A percentile compares a stretch with the other conserved stretches of the same genome.
These are phyloP conservation scores for Collichthys lucidus DNA, from an alignment of 2,113 vertebrate genomes.

Conservation along the genomic window DNA sequence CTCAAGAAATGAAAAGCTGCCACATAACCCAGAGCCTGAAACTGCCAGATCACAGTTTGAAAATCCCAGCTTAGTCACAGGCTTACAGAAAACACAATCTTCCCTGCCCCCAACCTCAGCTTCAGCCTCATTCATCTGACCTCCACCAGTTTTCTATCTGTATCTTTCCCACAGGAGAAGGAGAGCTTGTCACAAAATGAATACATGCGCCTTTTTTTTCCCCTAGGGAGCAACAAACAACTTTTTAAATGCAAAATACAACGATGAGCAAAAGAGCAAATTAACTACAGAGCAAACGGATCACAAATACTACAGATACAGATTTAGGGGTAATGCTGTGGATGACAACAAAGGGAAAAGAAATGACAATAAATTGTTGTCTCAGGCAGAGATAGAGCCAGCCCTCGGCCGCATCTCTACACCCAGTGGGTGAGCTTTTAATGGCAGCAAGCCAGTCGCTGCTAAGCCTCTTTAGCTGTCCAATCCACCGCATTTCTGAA, in stretches of 20 bases:
- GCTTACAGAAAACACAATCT: conserved; percentile 77
- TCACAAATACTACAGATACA: neutral
- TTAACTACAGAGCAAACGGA: neutral
- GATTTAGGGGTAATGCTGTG: neutral
- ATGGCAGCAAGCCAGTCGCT: conserved; percentile 65
- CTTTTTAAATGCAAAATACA: neutral
- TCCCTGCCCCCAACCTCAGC: conserved; percentile 63
- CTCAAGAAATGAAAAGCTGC: conserved; percentile 56
- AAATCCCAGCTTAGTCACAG: conserved; percentile 81
- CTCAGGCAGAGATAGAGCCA: conserved; percentile 34
- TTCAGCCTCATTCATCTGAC: conserved; percentile 41
- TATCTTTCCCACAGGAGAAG: conserved; percentile 41
- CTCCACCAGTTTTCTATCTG: conserved; percentile 44
- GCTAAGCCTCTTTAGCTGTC: conserved; percentile 82
- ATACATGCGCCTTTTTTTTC: neutral
- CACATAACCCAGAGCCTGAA: conserved; percentile 55
- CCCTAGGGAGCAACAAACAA: neutral
- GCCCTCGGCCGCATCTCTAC: conserved; percentile 28
- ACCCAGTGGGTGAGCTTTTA: conserved; percentile 63
- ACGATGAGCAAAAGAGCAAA: neutral
- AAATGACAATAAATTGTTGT: conserved; percentile 21
- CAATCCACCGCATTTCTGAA: conserved; percentile 71
- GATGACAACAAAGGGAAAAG: neutral
- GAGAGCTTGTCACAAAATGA: conserved; percentile 1
- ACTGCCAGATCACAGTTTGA: conserved; percentile 81